phyloP scores from a whole-genome alignment of 1,140 invertebrate species.

The Heterodera schachtii region DNA sequence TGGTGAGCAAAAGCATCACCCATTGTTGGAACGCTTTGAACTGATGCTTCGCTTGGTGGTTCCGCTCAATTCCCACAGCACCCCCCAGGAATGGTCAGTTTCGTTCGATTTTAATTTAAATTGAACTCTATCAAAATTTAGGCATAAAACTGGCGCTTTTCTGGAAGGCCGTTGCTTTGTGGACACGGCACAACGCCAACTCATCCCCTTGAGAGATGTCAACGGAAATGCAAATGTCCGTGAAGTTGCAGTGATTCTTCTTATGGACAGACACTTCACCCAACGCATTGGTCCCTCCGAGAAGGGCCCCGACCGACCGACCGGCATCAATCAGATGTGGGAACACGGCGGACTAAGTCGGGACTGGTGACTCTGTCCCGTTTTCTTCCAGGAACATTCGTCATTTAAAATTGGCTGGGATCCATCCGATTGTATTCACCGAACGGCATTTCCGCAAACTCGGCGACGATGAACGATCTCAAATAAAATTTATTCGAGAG shows the following conservation, averaged over 20 bases:
- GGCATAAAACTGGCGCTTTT: conserved; percentile 22
- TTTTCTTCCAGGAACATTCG: conserved; percentile 24
- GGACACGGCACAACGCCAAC: background rate
- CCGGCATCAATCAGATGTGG: conserved; percentile 24
- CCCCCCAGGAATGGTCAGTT: background rate
- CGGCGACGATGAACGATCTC: conserved; percentile 11
- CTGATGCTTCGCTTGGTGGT: conserved; percentile 7
- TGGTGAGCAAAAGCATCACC: background rate
- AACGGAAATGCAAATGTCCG: background rate
- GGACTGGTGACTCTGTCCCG: too few species aligned
- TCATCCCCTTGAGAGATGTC: background rate
- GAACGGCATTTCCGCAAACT: conserved; percentile 13
- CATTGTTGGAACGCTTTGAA: conserved; percentile 4
- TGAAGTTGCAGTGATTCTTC: conserved; percentile 22
- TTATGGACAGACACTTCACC: conserved; percentile 25
- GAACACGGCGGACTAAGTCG: background rate
- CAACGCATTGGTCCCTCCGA: background rate
- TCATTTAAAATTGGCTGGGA: conserved; percentile 21
- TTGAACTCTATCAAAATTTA: too few species aligned
- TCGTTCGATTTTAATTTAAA: too few species aligned
- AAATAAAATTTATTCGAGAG: conserved; percentile 21
- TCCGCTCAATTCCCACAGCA: conserved; percentile 11
- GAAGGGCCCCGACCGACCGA: conserved; percentile 1
- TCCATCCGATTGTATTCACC: conserved; percentile 29
- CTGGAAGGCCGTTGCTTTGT: conserved; percentile 31